Percentiles rank a stretch among this genome's conserved stretches.
Evolutionary conservation across 2,113 vertebrate species (phyloP).

Genomic region (Brevimyrus niger): DNA sequence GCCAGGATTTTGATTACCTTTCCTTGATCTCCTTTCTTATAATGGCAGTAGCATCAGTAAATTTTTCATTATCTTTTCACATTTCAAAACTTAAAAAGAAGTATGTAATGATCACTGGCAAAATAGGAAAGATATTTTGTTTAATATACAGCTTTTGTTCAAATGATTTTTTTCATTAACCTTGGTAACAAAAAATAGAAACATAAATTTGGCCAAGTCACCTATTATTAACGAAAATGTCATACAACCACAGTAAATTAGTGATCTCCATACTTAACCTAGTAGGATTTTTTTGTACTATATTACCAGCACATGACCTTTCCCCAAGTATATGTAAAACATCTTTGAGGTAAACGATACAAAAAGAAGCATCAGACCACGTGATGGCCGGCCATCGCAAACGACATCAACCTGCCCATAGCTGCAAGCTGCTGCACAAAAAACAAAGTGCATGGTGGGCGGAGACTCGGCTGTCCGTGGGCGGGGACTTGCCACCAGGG

Average conservation of each 20-base stretch:
- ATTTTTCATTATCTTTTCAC: background rate
- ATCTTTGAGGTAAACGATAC: background rate
- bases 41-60: background rate
- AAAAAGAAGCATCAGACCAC: background rate
- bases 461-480: constrained; percentile 9
- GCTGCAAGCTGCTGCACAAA: background rate
- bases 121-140: background rate
- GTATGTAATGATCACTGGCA: background rate
- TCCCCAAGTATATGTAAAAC: background rate
- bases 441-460: constrained; percentile 48
- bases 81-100: background rate
- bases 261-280: background rate
- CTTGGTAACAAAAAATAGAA: background rate
- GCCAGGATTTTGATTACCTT: background rate
- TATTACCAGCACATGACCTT: background rate
- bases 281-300: constrained; percentile 16
- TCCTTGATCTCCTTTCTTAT: background rate
- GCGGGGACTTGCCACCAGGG: background rate
- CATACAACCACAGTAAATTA: background rate
- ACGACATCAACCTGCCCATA: background rate
- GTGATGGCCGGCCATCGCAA: background rate
- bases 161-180: background rate
- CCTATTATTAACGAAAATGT: background rate
- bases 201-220: background rate
- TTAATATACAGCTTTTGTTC: background rate